Base-by-base conservation (phyloP, 1,140 invertebrate genomes). In the Dolichoris vasculosae region DNA sequence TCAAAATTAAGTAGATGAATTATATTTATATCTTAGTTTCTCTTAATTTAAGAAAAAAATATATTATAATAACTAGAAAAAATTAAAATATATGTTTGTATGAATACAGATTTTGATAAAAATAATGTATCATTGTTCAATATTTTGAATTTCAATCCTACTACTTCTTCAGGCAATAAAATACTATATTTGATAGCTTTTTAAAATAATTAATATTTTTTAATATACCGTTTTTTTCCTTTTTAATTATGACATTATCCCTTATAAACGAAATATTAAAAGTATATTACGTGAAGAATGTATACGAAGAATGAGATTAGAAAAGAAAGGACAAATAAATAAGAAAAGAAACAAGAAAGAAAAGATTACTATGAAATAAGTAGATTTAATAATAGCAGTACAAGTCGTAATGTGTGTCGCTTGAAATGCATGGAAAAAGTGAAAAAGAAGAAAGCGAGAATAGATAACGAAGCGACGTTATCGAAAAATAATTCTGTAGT, bases 401-500 rank as follows among this genome's bases (percentile, higher is more conserved):
- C 32, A 13, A 83, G 8, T 69, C 26, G 26, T 35, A 30, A 26
- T 64, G 6, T 48, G 32, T 4, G 30, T 20, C n/a, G 32, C 17
- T 71, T 71, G 8, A 73, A 55, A 40, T 11, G 4, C 11, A 30
- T 55, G 30, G 51, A 55, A 23, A 15, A 67, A 40, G 11, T 46
- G 40, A 43, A 63, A 69, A 82, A 51, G 38, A 35, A 46, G 17
- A 46, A 81, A 67, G 32, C 17, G 4, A 40, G 32, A 82, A 59
- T 9, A 40, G 17, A 11, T 11, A 79, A 80, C n/a, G 46, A 85
- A 69, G 69, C 79, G 73, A 75, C 83, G 77, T 86, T 78, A 87
- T 55, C 73, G 73, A 90, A 89, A 89, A n/a, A 91, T 90, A 92
- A 92, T 92, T 92, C 91, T 90, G 92, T 82, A 83, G 91, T 90